Base-by-base conservation (phyloP, 2,888 invertebrate genomes). In the Nudaria mundana region DNA sequence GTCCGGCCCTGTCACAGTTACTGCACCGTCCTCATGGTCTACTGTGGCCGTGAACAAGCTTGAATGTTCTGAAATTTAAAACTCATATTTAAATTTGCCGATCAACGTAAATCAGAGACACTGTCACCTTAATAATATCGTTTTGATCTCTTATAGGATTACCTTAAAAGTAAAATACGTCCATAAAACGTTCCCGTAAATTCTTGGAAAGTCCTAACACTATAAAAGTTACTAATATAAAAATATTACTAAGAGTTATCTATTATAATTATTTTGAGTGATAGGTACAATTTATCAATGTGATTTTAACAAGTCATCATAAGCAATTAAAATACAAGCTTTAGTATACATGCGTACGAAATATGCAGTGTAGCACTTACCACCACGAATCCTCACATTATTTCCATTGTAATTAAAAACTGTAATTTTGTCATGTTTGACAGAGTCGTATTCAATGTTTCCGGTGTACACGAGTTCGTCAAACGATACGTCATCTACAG, bases 381-480 rank as follows among this genome's bases (percentile, higher is more conserved):
- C 72, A 58, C 85, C 83, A 30, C 52, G 15, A 30, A 81, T 25
- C 3, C 62, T 52, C 8, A 86, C 45, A 22, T 26, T 53, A 6
- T 57, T 55, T 48, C 71, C 78, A 39, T 46, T 41, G 39, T 66
- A 78, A 20, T 71, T 71, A 14, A 44, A 44, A 26, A 84, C 28
- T 12, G 43, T 57, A 29, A 86, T 83, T 0, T 37, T 22, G 43
- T 81, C 85, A 52, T 86, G 86, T 30, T 48, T 50, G 2, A 83
- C 62, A 5, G 44, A 46, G 30, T 51, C 52, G 5, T 47, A 45
- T 43, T 66, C 57, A 24, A 81, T 37, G 10, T 59, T 41, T 47
- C 86, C 86, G 39, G 56, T 62, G 37, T 73, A 85, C 0, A 83
- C 47, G 40, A 78, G 57, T 53, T 71, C 76, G 2, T 74, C 71